phyloP scores from a whole-genome alignment of 2,113 vertebrate genomes.

The Gnathonemus echidnorhynchus region DNA sequence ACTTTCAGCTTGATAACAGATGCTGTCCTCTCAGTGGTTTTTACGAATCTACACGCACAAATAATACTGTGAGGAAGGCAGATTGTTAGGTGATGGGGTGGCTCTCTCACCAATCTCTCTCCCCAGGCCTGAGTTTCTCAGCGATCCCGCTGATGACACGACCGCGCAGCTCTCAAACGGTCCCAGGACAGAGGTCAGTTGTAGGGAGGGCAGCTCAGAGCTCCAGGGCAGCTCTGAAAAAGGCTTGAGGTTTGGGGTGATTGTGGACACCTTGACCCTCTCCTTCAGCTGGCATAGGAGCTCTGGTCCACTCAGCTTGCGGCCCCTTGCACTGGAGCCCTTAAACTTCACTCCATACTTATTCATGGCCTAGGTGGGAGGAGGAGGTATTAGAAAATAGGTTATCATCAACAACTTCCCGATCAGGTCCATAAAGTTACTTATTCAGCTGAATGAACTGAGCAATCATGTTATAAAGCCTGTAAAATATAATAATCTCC shows the following conservation, averaged over 20 bases:
- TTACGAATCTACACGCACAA: neutral
- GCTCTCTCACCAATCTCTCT: slow-evolving; percentile 50
- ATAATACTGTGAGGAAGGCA: neutral
- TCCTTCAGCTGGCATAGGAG: slow-evolving; percentile 61
- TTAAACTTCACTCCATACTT: slow-evolving; percentile 57
- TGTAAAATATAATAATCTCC: neutral
- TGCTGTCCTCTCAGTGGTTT: neutral
- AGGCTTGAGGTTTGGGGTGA: slow-evolving; percentile 58
- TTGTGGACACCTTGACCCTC: slow-evolving; percentile 43
- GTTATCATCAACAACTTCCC: neutral
- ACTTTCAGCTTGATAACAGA: slow-evolving; percentile 5
- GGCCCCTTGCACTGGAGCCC: slow-evolving; percentile 20
- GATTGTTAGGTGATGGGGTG: neutral
- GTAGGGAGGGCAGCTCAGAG: slow-evolving; percentile 45
- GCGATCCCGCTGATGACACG: slow-evolving; percentile 50
- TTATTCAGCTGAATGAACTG: neutral
- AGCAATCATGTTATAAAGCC: neutral
- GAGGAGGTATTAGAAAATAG: neutral
- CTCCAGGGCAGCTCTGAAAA: slow-evolving; percentile 55
- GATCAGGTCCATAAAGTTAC: neutral
- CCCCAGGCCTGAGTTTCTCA: slow-evolving; percentile 51
- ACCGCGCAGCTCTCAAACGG: slow-evolving; percentile 55
- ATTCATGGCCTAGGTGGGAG: slow-evolving; percentile 56
- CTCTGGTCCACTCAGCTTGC: slow-evolving; percentile 46
- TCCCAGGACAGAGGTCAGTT: slow-evolving; percentile 51